A percentile compares a stretch with the other conserved stretches of the same genome.
Conservation (phyloP, 2,888 invertebrate genomes). For the Heteropelma amictum region DNA sequence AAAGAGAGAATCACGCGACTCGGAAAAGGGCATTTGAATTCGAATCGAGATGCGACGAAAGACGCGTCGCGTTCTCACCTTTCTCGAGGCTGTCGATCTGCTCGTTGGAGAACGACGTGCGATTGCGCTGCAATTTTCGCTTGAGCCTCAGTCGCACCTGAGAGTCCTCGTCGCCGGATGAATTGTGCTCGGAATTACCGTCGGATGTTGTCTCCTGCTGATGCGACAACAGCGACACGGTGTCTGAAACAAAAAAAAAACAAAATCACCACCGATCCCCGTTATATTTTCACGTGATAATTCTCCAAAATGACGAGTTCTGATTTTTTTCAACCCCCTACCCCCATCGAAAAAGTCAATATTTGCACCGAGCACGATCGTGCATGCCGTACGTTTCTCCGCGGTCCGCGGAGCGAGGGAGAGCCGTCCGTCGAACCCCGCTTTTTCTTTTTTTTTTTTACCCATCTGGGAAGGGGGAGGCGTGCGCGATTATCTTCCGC, state of each 20-base stretch:
- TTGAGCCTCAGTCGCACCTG: slow-evolving; percentile 96
- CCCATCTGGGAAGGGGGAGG: slow-evolving; percentile 54
- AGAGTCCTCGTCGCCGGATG: slow-evolving; percentile 93
- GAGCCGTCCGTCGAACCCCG: slow-evolving; percentile 59
- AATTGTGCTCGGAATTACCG: slow-evolving; percentile 94
- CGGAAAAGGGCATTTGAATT: too few relatives aligned
- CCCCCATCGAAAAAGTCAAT: too few relatives aligned
- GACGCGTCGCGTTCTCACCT: slow-evolving; percentile 82
- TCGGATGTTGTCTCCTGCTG: slow-evolving; percentile 88
- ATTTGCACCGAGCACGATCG: neutral
- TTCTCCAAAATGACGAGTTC: too few relatives aligned
- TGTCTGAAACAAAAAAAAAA: slow-evolving; percentile 67
- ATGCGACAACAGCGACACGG: slow-evolving; percentile 76
- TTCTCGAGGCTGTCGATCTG: slow-evolving; percentile 99
- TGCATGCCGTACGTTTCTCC: neutral
- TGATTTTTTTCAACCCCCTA: too few relatives aligned
- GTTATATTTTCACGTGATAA: neutral
- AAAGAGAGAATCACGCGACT: too few relatives aligned
- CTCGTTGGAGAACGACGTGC: slow-evolving; percentile 98
- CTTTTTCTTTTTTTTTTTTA: too few relatives aligned
- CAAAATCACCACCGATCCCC: neutral
- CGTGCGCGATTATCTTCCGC: slow-evolving; percentile 80
- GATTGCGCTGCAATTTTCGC: slow-evolving; percentile 96
- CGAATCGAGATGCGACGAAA: neutral
- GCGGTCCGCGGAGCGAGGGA: neutral